These are phyloP conservation scores for Euura saliciscinereae DNA, from an alignment of 1,140 invertebrate species.

Conservation along the genomic window DNA sequence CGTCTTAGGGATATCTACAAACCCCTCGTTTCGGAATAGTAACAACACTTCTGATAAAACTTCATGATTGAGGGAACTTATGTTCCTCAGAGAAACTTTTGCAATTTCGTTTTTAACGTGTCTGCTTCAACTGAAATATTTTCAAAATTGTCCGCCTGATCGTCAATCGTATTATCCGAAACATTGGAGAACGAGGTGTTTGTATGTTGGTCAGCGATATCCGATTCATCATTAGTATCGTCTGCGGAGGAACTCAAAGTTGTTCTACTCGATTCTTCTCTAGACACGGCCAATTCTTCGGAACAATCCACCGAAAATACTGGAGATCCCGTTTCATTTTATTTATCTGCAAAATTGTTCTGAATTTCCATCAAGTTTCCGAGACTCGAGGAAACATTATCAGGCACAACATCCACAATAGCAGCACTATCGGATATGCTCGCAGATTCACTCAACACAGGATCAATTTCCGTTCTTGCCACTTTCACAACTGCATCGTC, in stretches of 20 bases:
- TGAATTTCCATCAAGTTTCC: neutral
- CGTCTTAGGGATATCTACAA: neutral
- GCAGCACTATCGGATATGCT: neutral
- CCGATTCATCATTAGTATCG: neutral
- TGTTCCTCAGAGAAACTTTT: conserved; percentile 3
- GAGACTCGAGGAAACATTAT: neutral
- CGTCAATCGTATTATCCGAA: neutral
- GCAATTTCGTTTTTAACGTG: conserved; percentile 5
- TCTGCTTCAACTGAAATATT: conserved; percentile 1
- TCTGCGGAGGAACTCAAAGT: neutral
- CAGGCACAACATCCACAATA: neutral
- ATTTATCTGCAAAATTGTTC: neutral
- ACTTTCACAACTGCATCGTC: neutral
- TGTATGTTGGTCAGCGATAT: too few species aligned
- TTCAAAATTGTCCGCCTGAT: neutral
- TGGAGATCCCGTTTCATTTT: neutral
- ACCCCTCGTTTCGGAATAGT: neutral
- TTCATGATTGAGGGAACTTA: neutral
- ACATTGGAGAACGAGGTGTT: conserved; percentile 1
- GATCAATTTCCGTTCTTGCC: neutral
- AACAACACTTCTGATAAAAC: neutral
- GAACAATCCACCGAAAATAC: neutral
- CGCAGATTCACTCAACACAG: neutral
- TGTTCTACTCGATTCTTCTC: too few species aligned
- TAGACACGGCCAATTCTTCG: too few species aligned